These are phyloP conservation scores for Microcebus griseorufus DNA, from an alignment of 2,113 vertebrate species.

Conservation along the genomic window DNA sequence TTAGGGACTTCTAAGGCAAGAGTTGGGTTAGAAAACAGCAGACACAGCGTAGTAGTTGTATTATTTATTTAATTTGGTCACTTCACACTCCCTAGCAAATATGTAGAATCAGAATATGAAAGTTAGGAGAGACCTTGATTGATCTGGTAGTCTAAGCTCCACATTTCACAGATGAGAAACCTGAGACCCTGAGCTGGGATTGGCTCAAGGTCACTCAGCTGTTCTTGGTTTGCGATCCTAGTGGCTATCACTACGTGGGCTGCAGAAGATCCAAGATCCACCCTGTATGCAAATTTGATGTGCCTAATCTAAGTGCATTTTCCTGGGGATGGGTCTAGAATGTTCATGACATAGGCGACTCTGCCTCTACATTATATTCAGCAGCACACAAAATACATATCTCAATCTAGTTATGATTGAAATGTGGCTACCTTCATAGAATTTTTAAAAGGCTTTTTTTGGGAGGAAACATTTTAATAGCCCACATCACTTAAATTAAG, in stretches of 20 bases:
- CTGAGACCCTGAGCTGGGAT: neutral
- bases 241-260: neutral
- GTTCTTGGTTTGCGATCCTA: neutral
- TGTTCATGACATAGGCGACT: neutral
- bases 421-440: neutral
- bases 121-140: neutral
- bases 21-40: neutral
- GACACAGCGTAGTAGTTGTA: neutral
- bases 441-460: neutral
- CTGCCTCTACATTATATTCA: neutral
- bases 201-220: neutral
- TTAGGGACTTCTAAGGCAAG: neutral
- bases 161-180: neutral
- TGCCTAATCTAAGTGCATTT: neutral
- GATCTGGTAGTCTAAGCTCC: neutral
- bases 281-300: neutral
- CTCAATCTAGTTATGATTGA: neutral
- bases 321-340: neutral
- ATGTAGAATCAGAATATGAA: neutral
- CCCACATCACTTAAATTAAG: conserved; percentile 34
- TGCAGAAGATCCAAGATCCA: neutral
- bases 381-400: neutral
- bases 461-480: conserved; percentile 42
- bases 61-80: neutral
- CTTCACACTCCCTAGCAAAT: neutral